These are phyloP conservation scores for Mamestra configurata DNA, from an alignment of 1,140 invertebrate species.

Conservation along the genomic window DNA sequence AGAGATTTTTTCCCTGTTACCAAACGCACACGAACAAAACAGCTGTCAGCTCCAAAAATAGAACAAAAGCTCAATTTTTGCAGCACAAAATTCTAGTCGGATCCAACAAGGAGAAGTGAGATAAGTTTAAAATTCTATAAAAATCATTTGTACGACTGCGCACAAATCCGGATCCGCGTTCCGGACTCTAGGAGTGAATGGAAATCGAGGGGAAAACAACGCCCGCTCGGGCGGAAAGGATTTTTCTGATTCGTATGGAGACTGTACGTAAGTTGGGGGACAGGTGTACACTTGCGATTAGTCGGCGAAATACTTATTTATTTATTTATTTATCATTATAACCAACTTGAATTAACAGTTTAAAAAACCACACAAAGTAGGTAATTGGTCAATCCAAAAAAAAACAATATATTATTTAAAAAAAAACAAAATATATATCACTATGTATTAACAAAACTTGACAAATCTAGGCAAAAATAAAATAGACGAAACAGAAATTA, in stretches of 20 bases:
- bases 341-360: too few species aligned
- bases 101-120: constrained; percentile 33
- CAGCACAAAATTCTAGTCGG: constrained; percentile 33
- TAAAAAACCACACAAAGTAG: too few species aligned
- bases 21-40: constrained; percentile 8
- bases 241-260: constrained; percentile 53
- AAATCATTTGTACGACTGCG: constrained; percentile 52
- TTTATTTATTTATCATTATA: too few species aligned
- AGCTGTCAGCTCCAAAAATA: neutral
- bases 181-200: constrained; percentile 52
- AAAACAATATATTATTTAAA: too few species aligned
- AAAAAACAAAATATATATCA: too few species aligned
- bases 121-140: constrained; percentile 53
- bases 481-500: too few species aligned
- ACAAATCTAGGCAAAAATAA: too few species aligned
- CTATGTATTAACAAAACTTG: too few species aligned
- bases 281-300: constrained; percentile 42
- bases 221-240: constrained; percentile 50
- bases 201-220: constrained; percentile 59
- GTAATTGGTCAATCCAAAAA: too few species aligned
- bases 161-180: constrained; percentile 50
- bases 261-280: constrained; percentile 32
- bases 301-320: neutral
- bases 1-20: neutral
- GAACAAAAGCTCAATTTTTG: constrained; percentile 25